A percentile compares a stretch with the other conserved stretches of the same genome.
These are phyloP conservation scores for Mus spretus DNA, from an alignment of 2,797 vertebrate species.

Conservation along the genomic window DNA sequence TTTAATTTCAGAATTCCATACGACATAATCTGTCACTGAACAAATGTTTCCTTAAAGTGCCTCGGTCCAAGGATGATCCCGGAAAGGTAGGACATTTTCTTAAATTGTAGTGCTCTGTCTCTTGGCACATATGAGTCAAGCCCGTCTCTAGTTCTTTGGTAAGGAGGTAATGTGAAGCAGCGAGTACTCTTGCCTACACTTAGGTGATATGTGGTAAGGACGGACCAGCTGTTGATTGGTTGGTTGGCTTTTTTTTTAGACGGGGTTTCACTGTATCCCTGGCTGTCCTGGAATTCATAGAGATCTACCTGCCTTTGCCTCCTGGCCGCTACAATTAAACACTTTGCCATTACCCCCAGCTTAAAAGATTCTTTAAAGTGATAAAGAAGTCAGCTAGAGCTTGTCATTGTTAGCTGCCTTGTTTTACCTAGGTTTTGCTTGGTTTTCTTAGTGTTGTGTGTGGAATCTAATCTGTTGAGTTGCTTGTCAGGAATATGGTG, in stretches of 20 bases:
- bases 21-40: slow-evolving; percentile 97
- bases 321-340: too few species aligned
- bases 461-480: slow-evolving; percentile 58
- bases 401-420: not conserved
- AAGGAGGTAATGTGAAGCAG: slow-evolving; percentile 35
- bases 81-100: slow-evolving; percentile 92
- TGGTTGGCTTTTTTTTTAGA: not conserved
- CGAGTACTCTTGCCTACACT: not conserved
- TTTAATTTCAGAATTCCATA: slow-evolving; percentile 95
- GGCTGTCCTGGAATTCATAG: not conserved
- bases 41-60: slow-evolving; percentile 99
- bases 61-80: slow-evolving; percentile 97
- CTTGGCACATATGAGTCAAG: slow-evolving; percentile 40
- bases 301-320: not conserved
- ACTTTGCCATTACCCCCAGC: not conserved
- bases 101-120: slow-evolving; percentile 69
- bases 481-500: slow-evolving; percentile 27
- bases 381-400: slow-evolving; percentile 22
- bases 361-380: slow-evolving; percentile 26
- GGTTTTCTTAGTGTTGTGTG: slow-evolving; percentile 35
- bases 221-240: not conserved
- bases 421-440: not conserved
- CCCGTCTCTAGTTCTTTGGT: slow-evolving; percentile 44
- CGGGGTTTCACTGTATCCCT: not conserved
- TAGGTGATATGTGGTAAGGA: slow-evolving; percentile 38